Evolutionary conservation across 2,888 invertebrate species (phyloP), one percentile per base, ranked within the genome.

Genomic region (Parthenolecanium corni): DNA sequence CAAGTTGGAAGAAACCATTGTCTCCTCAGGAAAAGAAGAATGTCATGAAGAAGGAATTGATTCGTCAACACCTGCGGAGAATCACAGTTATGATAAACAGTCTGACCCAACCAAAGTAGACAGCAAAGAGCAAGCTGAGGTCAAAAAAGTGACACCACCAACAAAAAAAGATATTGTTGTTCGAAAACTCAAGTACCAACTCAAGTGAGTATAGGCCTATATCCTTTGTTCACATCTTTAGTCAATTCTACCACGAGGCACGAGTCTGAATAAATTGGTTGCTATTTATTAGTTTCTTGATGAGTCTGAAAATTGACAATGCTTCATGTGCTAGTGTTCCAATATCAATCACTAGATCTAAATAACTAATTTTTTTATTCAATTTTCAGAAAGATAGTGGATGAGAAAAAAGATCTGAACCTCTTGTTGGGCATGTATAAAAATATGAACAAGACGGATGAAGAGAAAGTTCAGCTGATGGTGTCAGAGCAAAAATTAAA

Each of bases 401-500:
- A 49, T 16, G 61, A 61, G 24, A 61, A 61, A 47, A 61, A 61
- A 51, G 61, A 61, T 16, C 38, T 61, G 24, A 61, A 49, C 51
- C 38, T 61, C 23, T 40, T 61, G 23, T 24, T 61, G 5, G 61
- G 61, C 0, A 61, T 61, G 61, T 61, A 61, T 20, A 61, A 61
- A 36, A 61, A 61, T 51, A 61, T 61, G 61, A 61, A 51, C 36
- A 49, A 61, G 51, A 23, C 61, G 5, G 61, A 61, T 12, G 61
- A 61, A 51, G 61, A 61, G 40, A 61, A 47, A 61, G 61, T 61
- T 2, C 20, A 61, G 21, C 23, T 61, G 24, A 61, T 61, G 61
- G 61, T 61, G 21, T 61, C 61, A 18, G 61, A 61, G 23, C 61
- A 61, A 47, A 61, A 61, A 18, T 24, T 61, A 20, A 61, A 61